Evolutionary conservation across 2,113 vertebrate species (phyloP), one percentile per base, ranked within the genome.

Genomic region (Hypanus sabinus): DNA sequence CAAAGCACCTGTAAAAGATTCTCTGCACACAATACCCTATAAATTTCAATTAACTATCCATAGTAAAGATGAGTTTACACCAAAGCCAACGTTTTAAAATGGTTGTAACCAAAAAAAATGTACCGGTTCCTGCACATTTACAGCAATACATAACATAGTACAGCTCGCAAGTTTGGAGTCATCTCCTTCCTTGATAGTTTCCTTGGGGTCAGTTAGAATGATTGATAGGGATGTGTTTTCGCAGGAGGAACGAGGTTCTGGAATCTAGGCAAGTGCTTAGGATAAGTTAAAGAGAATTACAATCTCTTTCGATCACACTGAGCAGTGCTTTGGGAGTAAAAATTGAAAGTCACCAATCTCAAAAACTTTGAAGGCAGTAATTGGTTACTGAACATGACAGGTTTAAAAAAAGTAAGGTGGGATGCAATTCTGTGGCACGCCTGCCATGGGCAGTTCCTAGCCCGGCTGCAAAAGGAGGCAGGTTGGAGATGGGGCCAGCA

Each of bases 71-170:
- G 98, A 98, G 97, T 97, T 98, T 97, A 98, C 98, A 98, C 99
- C 98, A 98, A 99, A 99, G 98, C 98, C 98, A 98, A 98, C 97
- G 97, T 97, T 97, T 93, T 97, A 97, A 97, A 98, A 98, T 97
- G 97, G 97, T 98, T 96, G 97, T 96, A 96, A 98, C 98, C 97
- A 96, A 97, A 88, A 68, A 81, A 97, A 97, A 98, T 98, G 98
- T 99, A 99, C 98, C 98, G 98, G 98, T 98, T 99, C 98, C 98
- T 98, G 98, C 97, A 98, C 96, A 97, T 96, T 96, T 96, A 98
- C 97, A 95, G 96, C 97, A 98, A 95, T 73, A 98, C 97, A 97
- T 96, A 96, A 98, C 96, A 98, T 97, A 97, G 97, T 98, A 98
- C 98, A 98, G 98, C 98, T 97, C 97, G 98, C 97, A 97, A 97